phyloP scores from a whole-genome alignment of 2,888 invertebrate genomes.

The Dryococelus australis region DNA sequence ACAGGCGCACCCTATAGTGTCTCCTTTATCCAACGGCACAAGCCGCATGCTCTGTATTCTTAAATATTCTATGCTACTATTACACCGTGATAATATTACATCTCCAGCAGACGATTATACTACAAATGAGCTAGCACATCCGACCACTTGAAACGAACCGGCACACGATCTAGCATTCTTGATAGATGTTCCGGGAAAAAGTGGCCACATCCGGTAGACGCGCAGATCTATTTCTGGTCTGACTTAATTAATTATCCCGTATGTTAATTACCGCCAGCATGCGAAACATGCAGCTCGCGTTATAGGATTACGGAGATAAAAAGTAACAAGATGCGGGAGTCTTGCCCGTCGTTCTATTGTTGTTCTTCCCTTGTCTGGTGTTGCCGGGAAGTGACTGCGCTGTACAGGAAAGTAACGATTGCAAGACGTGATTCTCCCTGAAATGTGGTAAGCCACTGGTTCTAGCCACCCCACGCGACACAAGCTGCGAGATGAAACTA shows the following conservation, averaged over 20 bases:
- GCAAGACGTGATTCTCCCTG: background rate
- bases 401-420: background rate
- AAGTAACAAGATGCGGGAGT: background rate
- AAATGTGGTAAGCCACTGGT: background rate
- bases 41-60: no score
- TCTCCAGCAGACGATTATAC: background rate
- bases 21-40: no score
- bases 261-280: background rate
- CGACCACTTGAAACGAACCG: background rate
- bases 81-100: no score
- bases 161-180: background rate
- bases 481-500: background rate
- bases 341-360: background rate
- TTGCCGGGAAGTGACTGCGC: background rate
- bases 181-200: constrained; percentile 8
- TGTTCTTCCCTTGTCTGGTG: background rate
- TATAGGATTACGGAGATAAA: background rate
- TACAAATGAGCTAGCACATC: background rate
- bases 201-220: background rate
- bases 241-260: background rate
- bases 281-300: background rate
- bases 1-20: no score
- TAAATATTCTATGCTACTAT: no score
- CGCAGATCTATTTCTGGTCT: background rate
- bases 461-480: background rate